Conservation (phyloP, 2,113 vertebrate species). For the Entelurus aequoreus region DNA sequence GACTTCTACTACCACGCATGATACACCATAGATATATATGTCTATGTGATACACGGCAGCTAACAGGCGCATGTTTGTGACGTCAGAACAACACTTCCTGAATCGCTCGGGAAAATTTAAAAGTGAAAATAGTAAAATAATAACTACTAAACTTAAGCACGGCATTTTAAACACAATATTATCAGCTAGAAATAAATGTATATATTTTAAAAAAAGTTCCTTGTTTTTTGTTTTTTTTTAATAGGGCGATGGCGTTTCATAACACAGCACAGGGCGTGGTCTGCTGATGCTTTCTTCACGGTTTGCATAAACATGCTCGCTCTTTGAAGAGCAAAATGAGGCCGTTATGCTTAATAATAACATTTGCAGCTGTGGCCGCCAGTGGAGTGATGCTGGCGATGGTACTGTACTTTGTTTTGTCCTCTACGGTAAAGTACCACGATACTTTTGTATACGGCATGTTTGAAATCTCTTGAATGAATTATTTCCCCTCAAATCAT, state of each 20-base stretch:
- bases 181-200: not conserved
- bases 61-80: constrained; percentile 26
- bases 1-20: not conserved
- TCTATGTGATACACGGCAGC: constrained; percentile 25
- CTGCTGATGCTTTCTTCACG: not conserved
- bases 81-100: not conserved
- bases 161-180: not conserved
- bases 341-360: constrained; percentile 26
- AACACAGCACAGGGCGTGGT: constrained; percentile 28
- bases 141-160: not conserved
- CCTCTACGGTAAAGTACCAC: constrained; percentile 53
- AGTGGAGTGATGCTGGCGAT: constrained; percentile 40
- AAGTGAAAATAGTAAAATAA: not conserved
- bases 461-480: not conserved
- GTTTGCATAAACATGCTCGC: not conserved
- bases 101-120: not conserved
- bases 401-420: constrained; percentile 45
- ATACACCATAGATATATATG: no score
- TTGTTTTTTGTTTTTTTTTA: not conserved
- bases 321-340: constrained; percentile 42
- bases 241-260: constrained; percentile 1
- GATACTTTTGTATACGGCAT: not conserved
- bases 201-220: not conserved
- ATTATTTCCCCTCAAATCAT: not conserved
- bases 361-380: constrained; percentile 32